Conservation (phyloP, 2,797 vertebrate species). For the Pangasius macronema region DNA sequence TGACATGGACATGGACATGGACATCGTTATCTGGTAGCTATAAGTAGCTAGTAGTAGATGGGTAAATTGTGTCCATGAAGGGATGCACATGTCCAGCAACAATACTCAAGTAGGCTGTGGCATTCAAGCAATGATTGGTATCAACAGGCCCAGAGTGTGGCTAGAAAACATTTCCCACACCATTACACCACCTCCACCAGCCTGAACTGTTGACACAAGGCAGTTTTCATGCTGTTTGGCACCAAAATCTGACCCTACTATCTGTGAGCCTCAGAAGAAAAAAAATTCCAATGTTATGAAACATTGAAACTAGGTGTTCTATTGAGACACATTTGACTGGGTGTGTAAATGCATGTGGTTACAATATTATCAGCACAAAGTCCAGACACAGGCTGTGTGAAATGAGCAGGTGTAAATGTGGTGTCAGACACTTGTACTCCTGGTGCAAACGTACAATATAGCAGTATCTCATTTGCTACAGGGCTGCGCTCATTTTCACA, state of each 20-base stretch:
- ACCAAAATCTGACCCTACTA: neutral
- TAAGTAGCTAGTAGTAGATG: neutral
- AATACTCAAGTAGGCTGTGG: neutral
- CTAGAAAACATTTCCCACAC: no score
- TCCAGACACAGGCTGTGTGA: neutral
- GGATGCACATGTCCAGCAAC: neutral
- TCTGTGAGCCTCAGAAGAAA: neutral
- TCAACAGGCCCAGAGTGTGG: neutral
- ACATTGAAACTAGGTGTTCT: neutral
- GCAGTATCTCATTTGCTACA: neutral
- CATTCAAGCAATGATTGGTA: neutral
- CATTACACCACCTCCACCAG: neutral
- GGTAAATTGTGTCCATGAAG: no score
- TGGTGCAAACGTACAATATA: neutral
- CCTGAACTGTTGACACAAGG: neutral
- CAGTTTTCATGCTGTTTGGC: neutral
- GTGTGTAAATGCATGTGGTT: neutral
- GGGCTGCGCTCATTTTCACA: constrained; percentile 13
- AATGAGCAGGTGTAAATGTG: neutral
- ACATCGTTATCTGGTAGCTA: neutral
- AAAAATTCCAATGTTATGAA: no score
- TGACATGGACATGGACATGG: no score
- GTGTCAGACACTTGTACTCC: constrained; percentile 10
- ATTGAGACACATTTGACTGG: neutral
- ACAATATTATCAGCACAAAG: neutral